Conservation (phyloP, 2,797 vertebrate species). For the Molossus molossus region DNA sequence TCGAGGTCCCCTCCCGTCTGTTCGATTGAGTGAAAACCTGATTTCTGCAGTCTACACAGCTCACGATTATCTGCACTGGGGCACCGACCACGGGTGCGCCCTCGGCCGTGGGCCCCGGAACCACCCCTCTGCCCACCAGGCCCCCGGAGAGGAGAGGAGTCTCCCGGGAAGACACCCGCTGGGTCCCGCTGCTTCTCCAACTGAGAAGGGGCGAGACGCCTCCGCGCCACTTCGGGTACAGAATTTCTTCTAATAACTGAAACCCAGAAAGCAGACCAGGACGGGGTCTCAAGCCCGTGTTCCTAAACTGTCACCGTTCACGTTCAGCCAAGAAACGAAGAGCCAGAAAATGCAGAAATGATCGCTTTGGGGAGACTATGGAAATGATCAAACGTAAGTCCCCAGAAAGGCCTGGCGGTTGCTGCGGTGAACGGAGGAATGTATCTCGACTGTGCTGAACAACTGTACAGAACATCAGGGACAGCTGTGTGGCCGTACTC, state of each 20-base stretch:
- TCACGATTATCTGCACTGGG: conserved; percentile 82
- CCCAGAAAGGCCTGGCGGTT: conserved; percentile 68
- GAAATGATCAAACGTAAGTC: conserved; percentile 77
- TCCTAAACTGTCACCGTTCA: conserved; percentile 81
- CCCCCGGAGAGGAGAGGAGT: conserved; percentile 69
- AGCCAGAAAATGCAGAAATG: conserved; percentile 76
- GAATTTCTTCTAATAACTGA: conserved; percentile 87
- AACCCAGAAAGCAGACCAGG: conserved; percentile 81
- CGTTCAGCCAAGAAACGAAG: conserved; percentile 81
- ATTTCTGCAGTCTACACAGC: conserved; percentile 84
- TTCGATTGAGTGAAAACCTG: conserved; percentile 85
- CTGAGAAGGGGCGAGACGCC: conserved; percentile 82
- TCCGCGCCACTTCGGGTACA: conserved; percentile 82
- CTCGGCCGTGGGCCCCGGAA: conserved; percentile 84
- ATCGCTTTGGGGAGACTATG: conserved; percentile 84
- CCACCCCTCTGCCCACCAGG: conserved; percentile 81
- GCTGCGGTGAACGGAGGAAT: conserved; percentile 85
- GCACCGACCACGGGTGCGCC: conserved; percentile 80
- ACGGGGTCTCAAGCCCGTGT: conserved; percentile 80
- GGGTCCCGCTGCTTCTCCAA: conserved; percentile 68
- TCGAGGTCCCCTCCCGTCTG: conserved; percentile 49
- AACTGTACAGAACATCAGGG: conserved; percentile 81
- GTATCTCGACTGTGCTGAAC: conserved; percentile 80
- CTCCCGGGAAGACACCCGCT: conserved; percentile 67
- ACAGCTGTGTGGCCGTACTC: conserved; percentile 77